A percentile compares a stretch with the other conserved stretches of the same genome.
These are phyloP conservation scores for Montipora capitata DNA, from an alignment of 92 coral and sea anemone species.

Conservation along the genomic window DNA sequence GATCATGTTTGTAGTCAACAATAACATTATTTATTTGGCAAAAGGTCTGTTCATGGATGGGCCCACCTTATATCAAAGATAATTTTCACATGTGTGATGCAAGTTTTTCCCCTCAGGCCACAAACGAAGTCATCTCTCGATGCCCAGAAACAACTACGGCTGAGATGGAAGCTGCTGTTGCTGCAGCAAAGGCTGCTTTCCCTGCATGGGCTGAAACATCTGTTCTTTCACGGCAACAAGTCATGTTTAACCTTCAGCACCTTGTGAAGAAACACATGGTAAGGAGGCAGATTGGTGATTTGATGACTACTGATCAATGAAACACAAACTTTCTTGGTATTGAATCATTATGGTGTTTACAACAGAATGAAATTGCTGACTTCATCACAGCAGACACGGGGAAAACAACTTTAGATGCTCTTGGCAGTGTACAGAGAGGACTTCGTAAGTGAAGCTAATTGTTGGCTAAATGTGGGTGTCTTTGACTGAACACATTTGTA, in stretches of 20 bases:
- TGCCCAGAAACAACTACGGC: constrained; percentile 91
- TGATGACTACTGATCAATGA: background rate
- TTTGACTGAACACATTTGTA: no score
- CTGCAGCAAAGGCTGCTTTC: constrained; percentile 90
- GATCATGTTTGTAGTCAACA: no score
- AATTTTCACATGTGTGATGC: background rate
- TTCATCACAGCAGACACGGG: constrained; percentile 92
- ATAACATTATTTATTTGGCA: no score
- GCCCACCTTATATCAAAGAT: background rate
- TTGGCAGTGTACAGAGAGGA: constrained; percentile 96
- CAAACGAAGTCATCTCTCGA: constrained; percentile 91
- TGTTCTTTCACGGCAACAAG: constrained; percentile 93
- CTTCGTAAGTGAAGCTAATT: constrained; percentile 83
- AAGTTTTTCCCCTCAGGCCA: constrained; percentile 77
- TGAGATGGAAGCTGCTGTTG: constrained; percentile 96
- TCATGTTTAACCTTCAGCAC: constrained; percentile 93
- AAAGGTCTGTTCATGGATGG: background rate
- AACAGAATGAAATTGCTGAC: constrained; percentile 94
- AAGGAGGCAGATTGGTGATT: background rate
- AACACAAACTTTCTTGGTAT: no score
- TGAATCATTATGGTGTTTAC: background rate
- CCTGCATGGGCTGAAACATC: constrained; percentile 95
- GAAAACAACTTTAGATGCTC: constrained; percentile 95
- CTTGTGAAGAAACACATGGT: constrained; percentile 94
- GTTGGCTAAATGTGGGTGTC: background rate